Evolutionary conservation across 2,888 invertebrate genomes (phyloP), one percentile per base, ranked within the genome.

Genomic region (Gandaritis pyraliata): DNA sequence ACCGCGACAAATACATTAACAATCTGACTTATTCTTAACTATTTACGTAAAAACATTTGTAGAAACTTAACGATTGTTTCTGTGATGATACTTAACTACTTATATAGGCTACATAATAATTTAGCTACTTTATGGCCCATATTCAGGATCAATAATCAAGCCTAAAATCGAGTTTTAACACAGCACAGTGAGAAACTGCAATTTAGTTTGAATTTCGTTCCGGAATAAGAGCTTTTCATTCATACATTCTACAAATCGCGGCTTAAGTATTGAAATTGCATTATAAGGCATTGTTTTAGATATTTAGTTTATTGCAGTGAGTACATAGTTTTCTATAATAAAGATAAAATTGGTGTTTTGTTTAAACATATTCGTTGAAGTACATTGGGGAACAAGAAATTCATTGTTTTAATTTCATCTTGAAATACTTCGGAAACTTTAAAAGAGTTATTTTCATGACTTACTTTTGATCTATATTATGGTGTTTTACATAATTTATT

Each of bases 41-140:
- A 55, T 41, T 57, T 43, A 49, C 23, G 30, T 30, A 38, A 51
- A 36, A 36, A 45, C 36, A 58, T 45, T 51, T 58, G 36, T 47
- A 46, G 36, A 58, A 53, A 53, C 47, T 53, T 53, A 58, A 58
- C 43, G 10, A 49, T 41, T 36, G 50, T 45, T 46, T 45, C 36
- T 51, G 49, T 49, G 30, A 48, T 33, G 7, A 46, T 12, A 39
- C 50, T 57, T 11, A 33, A 33, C 33, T 33, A 33, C 10, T 33
- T 33, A 33, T 8, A 33, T 33, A 10, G 33, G 51, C 23, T 23
- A 23, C 8, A 46, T 23, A 51, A 16, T 15, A 33, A 58, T 48
- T 30, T 52, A 58, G 51, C 5, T 13, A 41, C 13, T 7, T 8
- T 41, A 41, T 8, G 41, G 8, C 33, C 8, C 33, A 11, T 33